phyloP scores from a whole-genome alignment of 2,113 vertebrate species.

The Symphodus melops region DNA sequence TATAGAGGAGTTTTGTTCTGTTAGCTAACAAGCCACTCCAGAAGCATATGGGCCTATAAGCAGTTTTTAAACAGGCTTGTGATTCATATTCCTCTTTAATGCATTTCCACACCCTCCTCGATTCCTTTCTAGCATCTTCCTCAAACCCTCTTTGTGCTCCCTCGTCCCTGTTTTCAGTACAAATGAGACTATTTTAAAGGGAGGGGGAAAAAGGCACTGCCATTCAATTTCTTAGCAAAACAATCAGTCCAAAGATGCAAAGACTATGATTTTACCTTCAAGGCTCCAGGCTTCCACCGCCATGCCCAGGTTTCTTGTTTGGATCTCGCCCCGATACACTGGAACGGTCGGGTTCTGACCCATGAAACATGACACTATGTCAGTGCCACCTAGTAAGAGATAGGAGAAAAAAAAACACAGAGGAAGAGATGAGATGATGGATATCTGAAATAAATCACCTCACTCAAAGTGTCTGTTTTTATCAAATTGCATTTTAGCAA shows the following conservation, averaged over 20 bases:
- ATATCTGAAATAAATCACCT: too few species aligned
- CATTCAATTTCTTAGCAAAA: not conserved
- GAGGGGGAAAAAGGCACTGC: not conserved
- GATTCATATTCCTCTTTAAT: slow-evolving; percentile 3
- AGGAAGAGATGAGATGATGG: too few species aligned
- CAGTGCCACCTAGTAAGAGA: slow-evolving; percentile 90
- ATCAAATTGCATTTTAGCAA: too few species aligned
- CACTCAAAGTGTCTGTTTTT: too few species aligned
- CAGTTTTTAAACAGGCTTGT: not conserved
- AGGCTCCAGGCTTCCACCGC: slow-evolving; percentile 91
- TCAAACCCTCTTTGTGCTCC: not conserved
- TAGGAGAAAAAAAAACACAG: not conserved
- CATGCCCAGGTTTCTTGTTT: slow-evolving; percentile 95
- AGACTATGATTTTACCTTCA: slow-evolving; percentile 85
- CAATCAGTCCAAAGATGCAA: not conserved
- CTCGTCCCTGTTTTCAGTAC: not conserved
- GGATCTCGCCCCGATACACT: slow-evolving; percentile 95
- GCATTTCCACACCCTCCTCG: not conserved
- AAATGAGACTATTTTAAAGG: not conserved
- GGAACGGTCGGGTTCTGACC: slow-evolving; percentile 93
- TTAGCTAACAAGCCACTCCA: slow-evolving; percentile 1
- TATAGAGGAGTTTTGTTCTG: not conserved
- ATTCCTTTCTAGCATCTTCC: not conserved
- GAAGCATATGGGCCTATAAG: slow-evolving; percentile 22
- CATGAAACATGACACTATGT: slow-evolving; percentile 97